A percentile compares a stretch with the other conserved stretches of the same genome.
Evolutionary conservation across 2,797 vertebrate genomes (phyloP).

Genomic region (Phyllotis vaccarum): DNA sequence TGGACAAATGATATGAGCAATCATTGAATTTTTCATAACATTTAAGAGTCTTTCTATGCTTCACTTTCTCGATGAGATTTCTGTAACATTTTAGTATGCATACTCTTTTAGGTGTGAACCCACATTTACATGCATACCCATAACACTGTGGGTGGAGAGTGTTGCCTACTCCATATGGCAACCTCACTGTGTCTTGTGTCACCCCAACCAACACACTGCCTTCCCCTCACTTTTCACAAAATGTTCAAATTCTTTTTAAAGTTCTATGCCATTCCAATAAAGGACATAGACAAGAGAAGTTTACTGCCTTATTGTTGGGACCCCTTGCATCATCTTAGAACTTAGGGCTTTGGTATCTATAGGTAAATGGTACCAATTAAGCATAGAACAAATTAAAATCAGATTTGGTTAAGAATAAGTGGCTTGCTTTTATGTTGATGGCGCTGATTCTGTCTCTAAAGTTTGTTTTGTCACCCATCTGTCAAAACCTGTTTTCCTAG

Average conservation of each 20-base stretch:
- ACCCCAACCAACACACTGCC: background rate
- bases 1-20: background rate
- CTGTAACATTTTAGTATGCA: constrained; percentile 69
- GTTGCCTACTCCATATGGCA: constrained; percentile 63
- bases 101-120: constrained; percentile 65
- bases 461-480: background rate
- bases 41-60: constrained; percentile 62
- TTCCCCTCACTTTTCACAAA: background rate
- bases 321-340: background rate
- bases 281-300: background rate
- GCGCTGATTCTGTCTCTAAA: background rate
- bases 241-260: constrained; percentile 42
- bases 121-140: constrained; percentile 5
- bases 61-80: constrained; percentile 61
- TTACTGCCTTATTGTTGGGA: background rate
- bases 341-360: background rate
- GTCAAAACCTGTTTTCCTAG: background rate
- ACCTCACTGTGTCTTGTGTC: background rate
- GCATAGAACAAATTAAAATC: background rate
- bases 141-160: constrained; percentile 13
- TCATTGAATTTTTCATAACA: constrained; percentile 73
- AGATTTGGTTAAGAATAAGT: background rate
- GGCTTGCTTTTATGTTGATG: background rate
- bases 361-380: background rate
- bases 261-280: background rate